Base-by-base conservation (phyloP, 1,140 invertebrate species). In the Panagrolaimus sp. region DNA sequence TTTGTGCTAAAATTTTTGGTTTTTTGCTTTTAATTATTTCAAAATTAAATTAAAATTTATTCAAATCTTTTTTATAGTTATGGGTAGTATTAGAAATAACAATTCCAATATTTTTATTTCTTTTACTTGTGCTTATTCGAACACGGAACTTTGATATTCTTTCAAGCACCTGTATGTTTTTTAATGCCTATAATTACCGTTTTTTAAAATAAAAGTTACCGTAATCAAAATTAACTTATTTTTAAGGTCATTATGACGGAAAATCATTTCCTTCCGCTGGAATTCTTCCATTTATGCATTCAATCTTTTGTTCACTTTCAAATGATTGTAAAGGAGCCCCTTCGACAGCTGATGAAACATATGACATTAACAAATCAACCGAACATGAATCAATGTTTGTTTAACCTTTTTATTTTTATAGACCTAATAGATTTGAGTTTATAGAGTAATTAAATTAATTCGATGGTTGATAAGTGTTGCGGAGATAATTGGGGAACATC, bases 211-310 rank as follows among this genome's bases (percentile, higher is more conserved):
- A n/a, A n/a, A n/a, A n/a, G n/a, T 58, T 12, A 28, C 52, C 1
- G 28, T 28, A 58, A 28, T 26, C 21, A 21, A 12, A 10, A 5
- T 4, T n/a, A 48, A 24, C n/a, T n/a, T n/a, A n/a, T n/a, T n/a
- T 58, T 58, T 58, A 58, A 58, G 70, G 70, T 46, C 70, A 71
- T 28, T 71, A 71, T 63, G 70, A 71, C 38, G 38, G 71, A 44
- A 88, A 87, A 71, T 83, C 88, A 9, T 84, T 89, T 84, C 88
- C 88, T 1, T 88, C 88, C 28, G 85, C 87, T 12, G 88, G 88
- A 9, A 71, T 84, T 28, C 69, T 88, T 21, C 84, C 87, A 28
- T 88, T 88, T 76, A 43, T 88, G 3, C 83, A 83, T 68, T 79
- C 85, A 62, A 85, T 86, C 48, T 58, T 88, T 7, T 89, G 88